phyloP scores from a whole-genome alignment of 2,113 vertebrate genomes.

The Sus scrofa region T2T-Sscrofa CM000815.6:100434501-100435000 shows the following conservation, averaged over 20 bases:
- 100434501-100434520: background rate
- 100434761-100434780: constrained; percentile 89
- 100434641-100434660: background rate
- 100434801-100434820: constrained; percentile 85
- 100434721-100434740: constrained; percentile 87
- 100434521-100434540: background rate
- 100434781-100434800: constrained; percentile 88
- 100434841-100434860: background rate
- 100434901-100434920: background rate
- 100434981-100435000: background rate
- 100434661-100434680: background rate
- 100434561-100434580: background rate
- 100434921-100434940: background rate
- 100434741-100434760: constrained; percentile 88
- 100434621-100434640: background rate
- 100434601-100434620: background rate
- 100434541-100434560: background rate
- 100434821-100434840: background rate
- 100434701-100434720: background rate
- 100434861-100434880: background rate
- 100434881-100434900: background rate
- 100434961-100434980: background rate
- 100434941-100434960: background rate
- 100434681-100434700: background rate
- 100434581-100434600: background rate